Evolutionary conservation across 2,113 vertebrate species (phyloP).

Genomic region (Syngnathus scovelli): DNA sequence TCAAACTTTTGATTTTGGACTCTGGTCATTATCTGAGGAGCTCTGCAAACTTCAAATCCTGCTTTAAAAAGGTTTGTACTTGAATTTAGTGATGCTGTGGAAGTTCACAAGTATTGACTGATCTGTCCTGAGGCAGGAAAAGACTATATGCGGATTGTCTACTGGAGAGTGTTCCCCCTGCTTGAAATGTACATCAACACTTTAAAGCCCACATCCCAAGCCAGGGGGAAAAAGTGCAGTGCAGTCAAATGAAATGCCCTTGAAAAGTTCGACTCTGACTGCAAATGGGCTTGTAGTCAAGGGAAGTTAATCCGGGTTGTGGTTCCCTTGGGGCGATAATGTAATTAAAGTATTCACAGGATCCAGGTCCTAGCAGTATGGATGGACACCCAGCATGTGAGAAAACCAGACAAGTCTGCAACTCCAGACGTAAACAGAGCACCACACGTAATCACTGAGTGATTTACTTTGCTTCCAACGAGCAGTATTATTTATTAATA

Average conservation of each 20-base stretch:
- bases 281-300: conserved; percentile 26
- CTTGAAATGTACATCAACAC: conserved; percentile 21
- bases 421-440: conserved; percentile 6
- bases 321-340: conserved; percentile 14
- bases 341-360: conserved; percentile 24
- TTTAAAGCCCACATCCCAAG: conserved; percentile 18
- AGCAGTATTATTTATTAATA: background rate
- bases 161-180: background rate
- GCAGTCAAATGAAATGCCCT: conserved; percentile 22
- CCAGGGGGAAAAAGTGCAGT: background rate
- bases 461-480: conserved; percentile 5
- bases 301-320: conserved; percentile 29
- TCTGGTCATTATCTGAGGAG: conserved; percentile 15
- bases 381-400: background rate
- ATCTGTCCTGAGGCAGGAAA: conserved; percentile 25
- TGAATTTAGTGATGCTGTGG: conserved; percentile 12
- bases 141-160: conserved; percentile 21
- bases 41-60: conserved; percentile 4
- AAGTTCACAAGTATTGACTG: conserved; percentile 16
- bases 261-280: conserved; percentile 27
- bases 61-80: conserved; percentile 12
- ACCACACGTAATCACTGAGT: background rate
- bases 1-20: conserved; percentile 19
- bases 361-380: conserved; percentile 7
- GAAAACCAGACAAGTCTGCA: background rate